Evolutionary conservation across 2,888 invertebrate species (phyloP), one percentile per base, ranked within the genome.

Genomic region (Adelognathus sp.): DNA sequence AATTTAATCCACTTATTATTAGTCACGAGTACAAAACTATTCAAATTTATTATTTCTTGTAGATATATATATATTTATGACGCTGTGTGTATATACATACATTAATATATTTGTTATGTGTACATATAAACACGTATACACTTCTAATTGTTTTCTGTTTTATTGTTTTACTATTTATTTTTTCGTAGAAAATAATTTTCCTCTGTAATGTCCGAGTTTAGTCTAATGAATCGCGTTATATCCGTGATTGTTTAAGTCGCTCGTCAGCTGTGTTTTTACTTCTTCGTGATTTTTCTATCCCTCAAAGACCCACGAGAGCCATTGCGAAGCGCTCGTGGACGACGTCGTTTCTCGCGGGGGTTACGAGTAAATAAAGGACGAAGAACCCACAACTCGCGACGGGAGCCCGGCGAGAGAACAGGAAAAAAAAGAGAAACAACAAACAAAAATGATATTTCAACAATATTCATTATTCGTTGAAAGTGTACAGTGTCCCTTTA

Each of bases 401-500:
- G 2, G 2, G 0, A 44, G 6, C 6, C 36, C 36, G n/a, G n/a
- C 9, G 44, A 21, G 11, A 46, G 21, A 2, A 36, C 2, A 33
- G 27, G 16, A 52, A 27, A 14, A 29, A 58, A n/a, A 7, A 6
- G 1, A 3, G 24, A 44, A 64, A 18, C n/a, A n/a, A n/a, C n/a
- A n/a, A n/a, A n/a, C n/a, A n/a, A n/a, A n/a, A n/a, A n/a, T n/a
- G n/a, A n/a, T n/a, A 67, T 56, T 71, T 29, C 79, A 54, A 44
- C 61, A 61, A 36, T 76, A 60, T 52, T 72, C 61, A 63, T 33
- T 63, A 52, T 39, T 77, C 61, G 75, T 76, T 76, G 63, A 60
- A 71, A 75, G 71, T 79, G 79, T 79, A 79, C 67, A 79, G 79
- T 71, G 66, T 67, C 75, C 56, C 74, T 60, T 76, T 72, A 58